These are phyloP conservation scores for Varanus salvator DNA, from an alignment of 2,113 vertebrate species.

Conservation along the genomic window DNA sequence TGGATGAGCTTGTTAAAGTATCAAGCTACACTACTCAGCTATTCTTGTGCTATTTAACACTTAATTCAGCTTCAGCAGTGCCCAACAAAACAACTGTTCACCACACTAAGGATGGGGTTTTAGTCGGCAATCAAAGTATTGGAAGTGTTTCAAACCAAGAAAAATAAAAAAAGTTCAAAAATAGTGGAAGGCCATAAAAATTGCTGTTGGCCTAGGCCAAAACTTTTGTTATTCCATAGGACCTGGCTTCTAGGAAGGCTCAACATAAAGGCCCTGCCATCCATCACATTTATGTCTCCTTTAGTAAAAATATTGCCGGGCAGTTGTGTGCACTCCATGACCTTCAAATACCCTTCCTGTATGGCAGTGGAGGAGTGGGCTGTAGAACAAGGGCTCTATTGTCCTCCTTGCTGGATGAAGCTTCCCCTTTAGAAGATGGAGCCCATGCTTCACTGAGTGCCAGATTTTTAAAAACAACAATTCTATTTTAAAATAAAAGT, in stretches of 20 bases:
- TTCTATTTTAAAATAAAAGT: slow-evolving; percentile 51
- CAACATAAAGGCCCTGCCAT: slow-evolving; percentile 42
- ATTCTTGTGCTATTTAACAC: background rate
- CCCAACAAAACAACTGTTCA: slow-evolving; percentile 32
- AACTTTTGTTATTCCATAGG: slow-evolving; percentile 53
- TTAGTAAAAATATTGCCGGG: slow-evolving; percentile 56
- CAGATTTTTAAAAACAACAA: slow-evolving; percentile 34
- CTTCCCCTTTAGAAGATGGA: slow-evolving; percentile 17
- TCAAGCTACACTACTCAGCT: background rate
- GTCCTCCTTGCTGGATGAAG: slow-evolving; percentile 51
- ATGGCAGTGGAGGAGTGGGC: slow-evolving; percentile 38
- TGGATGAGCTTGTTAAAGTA: background rate
- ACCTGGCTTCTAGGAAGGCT: slow-evolving; percentile 46
- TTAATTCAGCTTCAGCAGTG: slow-evolving; percentile 32
- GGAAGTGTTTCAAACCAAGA: slow-evolving; percentile 23
- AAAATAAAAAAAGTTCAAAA: slow-evolving; percentile 28
- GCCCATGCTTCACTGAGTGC: slow-evolving; percentile 28
- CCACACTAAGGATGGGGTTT: slow-evolving; percentile 22
- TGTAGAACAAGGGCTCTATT: slow-evolving; percentile 60
- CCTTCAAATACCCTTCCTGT: slow-evolving; percentile 53
- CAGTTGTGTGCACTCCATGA: slow-evolving; percentile 51
- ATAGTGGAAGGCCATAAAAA: slow-evolving; percentile 55
- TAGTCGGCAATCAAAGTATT: slow-evolving; percentile 15
- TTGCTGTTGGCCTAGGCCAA: slow-evolving; percentile 31
- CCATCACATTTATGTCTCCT: slow-evolving; percentile 60